Evolutionary conservation across 2,113 vertebrate species (phyloP).

Genomic region (Panthera uncia): DNA sequence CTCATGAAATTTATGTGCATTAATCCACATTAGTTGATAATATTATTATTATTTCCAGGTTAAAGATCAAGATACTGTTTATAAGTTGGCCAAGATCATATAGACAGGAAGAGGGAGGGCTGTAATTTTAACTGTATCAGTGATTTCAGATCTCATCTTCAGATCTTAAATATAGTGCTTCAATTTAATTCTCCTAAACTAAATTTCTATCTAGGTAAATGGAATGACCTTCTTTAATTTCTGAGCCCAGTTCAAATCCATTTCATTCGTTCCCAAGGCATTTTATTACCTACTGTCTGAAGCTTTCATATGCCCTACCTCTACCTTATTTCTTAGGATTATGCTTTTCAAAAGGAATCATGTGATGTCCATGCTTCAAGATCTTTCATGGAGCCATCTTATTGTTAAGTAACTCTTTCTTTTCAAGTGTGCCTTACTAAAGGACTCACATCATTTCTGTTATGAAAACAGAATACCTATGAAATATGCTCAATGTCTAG

Average conservation of each 20-base stretch:
- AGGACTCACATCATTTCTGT: neutral
- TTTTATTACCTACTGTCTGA: neutral
- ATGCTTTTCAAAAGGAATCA: neutral
- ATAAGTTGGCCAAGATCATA: neutral
- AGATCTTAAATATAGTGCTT: neutral
- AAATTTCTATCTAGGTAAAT: neutral
- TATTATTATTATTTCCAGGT: constrained; percentile 9
- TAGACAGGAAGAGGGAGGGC: neutral
- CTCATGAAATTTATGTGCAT: neutral
- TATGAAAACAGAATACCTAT: neutral
- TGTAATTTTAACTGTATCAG: neutral
- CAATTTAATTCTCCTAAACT: neutral
- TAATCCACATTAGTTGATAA: neutral
- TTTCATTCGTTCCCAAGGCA: neutral
- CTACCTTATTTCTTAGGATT: neutral
- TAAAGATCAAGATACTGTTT: neutral
- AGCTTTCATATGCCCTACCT: neutral
- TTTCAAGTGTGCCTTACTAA: neutral
- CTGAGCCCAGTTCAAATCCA: neutral
- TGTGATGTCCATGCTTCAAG: neutral
- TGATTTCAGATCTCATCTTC: neutral
- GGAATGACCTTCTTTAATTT: neutral
- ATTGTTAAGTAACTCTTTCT: neutral
- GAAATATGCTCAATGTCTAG: neutral
- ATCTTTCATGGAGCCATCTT: neutral